Percentiles rank a stretch among this genome's conserved stretches.
Evolutionary conservation across 2,113 vertebrate species (phyloP).

Genomic region (Heterocephalus glaber): DNA sequence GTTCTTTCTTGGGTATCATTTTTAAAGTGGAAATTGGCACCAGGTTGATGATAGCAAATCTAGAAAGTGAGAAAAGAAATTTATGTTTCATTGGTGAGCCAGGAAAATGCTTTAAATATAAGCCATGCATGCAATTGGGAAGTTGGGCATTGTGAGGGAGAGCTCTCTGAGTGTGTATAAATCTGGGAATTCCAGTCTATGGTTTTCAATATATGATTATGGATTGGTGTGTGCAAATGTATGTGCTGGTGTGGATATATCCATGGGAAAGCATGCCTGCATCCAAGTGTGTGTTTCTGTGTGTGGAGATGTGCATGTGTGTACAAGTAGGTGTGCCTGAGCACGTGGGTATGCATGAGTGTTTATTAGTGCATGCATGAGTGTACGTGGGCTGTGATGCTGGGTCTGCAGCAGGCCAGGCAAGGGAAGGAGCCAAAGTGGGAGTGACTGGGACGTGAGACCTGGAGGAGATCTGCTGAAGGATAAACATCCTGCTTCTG

Average conservation of each 20-base stretch:
- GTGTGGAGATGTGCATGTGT: background rate
- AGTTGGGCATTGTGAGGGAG: background rate
- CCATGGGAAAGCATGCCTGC: background rate
- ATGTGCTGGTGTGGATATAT: background rate
- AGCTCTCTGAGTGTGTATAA: background rate
- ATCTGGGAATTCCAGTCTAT: background rate
- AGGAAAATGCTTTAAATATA: slow-evolving; percentile 62
- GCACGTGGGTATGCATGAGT: background rate
- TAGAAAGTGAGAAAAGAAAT: slow-evolving; percentile 68
- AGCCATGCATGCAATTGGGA: slow-evolving; percentile 11
- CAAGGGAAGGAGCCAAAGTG: background rate
- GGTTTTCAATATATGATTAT: background rate
- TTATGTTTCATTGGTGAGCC: slow-evolving; percentile 58
- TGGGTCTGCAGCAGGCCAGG: background rate
- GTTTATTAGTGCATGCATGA: accelerated
- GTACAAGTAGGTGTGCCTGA: background rate
- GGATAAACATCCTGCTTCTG: background rate
- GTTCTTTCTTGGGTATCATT: slow-evolving; percentile 58
- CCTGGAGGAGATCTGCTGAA: accelerated
- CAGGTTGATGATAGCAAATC: slow-evolving; percentile 60
- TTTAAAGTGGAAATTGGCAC: slow-evolving; percentile 70
- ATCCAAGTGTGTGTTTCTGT: background rate
- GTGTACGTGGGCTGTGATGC: accelerated
- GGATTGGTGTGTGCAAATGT: background rate
- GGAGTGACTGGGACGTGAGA: background rate